These are phyloP conservation scores for Argyresthia albistria DNA, from an alignment of 2,888 invertebrate species.

Conservation along the genomic window DNA sequence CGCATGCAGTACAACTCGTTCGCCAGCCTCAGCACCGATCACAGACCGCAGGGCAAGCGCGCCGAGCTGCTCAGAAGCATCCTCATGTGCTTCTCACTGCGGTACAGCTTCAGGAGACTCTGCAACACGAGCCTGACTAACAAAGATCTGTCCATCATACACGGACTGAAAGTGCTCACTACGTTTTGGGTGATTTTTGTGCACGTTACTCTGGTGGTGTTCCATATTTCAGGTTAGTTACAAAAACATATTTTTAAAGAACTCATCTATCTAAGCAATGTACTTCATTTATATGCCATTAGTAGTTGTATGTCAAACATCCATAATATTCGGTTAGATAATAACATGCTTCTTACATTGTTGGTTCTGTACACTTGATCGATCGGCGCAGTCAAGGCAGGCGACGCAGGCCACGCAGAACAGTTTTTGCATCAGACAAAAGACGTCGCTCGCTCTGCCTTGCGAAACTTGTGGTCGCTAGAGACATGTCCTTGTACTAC, in stretches of 20 bases:
- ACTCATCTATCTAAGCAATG: no score
- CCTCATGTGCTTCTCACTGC: slow-evolving; percentile 52
- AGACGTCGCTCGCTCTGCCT: no score
- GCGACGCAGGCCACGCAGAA: no score
- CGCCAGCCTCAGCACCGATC: slow-evolving; percentile 37
- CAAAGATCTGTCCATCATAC: slow-evolving; percentile 68
- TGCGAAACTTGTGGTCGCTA: no score
- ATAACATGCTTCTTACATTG: no score
- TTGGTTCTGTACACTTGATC: no score
- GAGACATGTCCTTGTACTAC: no score
- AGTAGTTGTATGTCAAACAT: neutral
- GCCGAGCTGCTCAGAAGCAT: slow-evolving; percentile 33
- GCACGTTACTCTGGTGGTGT: slow-evolving; percentile 74
- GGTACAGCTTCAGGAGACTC: slow-evolving; percentile 48
- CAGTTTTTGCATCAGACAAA: no score
- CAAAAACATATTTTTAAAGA: no score
- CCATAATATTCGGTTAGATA: no score
- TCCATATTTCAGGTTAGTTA: slow-evolving; percentile 73
- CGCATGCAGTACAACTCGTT: slow-evolving; percentile 38
- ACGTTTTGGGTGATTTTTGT: slow-evolving; percentile 78
- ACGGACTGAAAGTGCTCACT: slow-evolving; percentile 74
- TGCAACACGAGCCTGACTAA: slow-evolving; percentile 59
- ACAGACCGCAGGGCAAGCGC: slow-evolving; percentile 22
- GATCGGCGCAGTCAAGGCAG: no score
- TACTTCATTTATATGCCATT: no score